phyloP scores from a whole-genome alignment of 2,888 invertebrate species.

The Allygus modestus region DNA sequence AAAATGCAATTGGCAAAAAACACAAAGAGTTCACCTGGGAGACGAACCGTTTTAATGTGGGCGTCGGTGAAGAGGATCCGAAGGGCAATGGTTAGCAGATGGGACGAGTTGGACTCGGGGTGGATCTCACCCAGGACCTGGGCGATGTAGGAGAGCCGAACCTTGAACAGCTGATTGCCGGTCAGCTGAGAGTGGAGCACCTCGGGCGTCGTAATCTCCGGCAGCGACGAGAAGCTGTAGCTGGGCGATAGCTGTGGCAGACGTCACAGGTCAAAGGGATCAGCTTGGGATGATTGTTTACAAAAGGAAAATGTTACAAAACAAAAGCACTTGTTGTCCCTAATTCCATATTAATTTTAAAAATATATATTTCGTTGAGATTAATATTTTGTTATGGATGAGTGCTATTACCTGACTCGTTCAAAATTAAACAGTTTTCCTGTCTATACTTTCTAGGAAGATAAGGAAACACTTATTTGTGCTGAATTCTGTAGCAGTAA shows the following conservation, averaged over 20 bases:
- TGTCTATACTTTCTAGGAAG: too few relatives aligned
- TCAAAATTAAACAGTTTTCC: too few relatives aligned
- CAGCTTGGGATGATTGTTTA: too few relatives aligned
- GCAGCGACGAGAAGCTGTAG: conserved; percentile 66
- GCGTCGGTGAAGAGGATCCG: conserved; percentile 69
- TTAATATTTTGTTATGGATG: too few relatives aligned
- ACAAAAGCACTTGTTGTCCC: too few relatives aligned
- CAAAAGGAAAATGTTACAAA: too few relatives aligned
- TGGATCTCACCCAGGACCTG: conserved; percentile 67
- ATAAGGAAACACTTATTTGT: too few relatives aligned
- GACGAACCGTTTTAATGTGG: conserved; percentile 68
- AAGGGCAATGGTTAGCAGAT: conserved; percentile 67
- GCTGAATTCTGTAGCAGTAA: too few relatives aligned
- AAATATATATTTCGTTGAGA: too few relatives aligned
- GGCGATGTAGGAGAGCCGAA: conserved; percentile 69
- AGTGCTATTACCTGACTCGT: too few relatives aligned
- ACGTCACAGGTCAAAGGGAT: not conserved
- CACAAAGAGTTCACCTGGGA: conserved; percentile 27
- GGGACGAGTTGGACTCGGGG: conserved; percentile 63
- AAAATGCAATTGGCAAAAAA: not conserved
- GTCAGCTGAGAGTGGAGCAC: conserved; percentile 52
- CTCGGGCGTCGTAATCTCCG: conserved; percentile 66
- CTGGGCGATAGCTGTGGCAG: conserved; percentile 66
- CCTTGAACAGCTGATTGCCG: conserved; percentile 60
- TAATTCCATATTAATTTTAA: too few relatives aligned